Evolutionary conservation across 2,797 vertebrate species (phyloP).

Genomic region (Nyctalus aviator): DNA sequence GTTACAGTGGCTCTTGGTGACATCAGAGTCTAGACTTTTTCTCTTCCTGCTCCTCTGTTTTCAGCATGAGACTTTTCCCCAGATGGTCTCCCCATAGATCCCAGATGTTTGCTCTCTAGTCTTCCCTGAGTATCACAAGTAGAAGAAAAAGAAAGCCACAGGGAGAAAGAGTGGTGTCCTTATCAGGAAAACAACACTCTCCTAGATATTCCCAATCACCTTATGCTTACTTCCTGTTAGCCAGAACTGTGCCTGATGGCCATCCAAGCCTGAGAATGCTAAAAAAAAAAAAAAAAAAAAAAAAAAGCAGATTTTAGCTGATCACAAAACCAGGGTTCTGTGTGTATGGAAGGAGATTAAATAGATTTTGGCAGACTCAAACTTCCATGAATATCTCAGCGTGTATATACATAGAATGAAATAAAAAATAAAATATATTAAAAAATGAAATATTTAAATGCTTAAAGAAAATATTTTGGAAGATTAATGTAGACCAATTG

Average conservation of each 20-base stretch:
- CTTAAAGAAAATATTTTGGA: background rate
- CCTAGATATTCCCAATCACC: background rate
- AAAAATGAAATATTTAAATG: background rate
- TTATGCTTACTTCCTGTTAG: background rate
- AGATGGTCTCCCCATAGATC: background rate
- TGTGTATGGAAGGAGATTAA: background rate
- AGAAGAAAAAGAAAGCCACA: background rate
- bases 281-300: no score
- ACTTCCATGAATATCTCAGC: background rate
- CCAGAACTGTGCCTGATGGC: background rate
- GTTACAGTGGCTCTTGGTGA: background rate
- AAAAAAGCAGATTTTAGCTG: background rate
- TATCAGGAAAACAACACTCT: background rate
- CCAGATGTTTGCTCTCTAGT: background rate
- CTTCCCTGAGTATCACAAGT: background rate
- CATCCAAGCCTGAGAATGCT: background rate
- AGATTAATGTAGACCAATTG: background rate
- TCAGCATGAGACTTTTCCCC: background rate
- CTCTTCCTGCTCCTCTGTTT: background rate
- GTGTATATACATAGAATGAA: background rate
- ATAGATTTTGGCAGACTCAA: background rate
- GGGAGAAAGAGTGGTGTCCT: background rate
- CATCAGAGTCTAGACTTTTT: background rate
- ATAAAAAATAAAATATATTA: background rate
- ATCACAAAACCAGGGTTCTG: background rate